A percentile compares a stretch with the other conserved stretches of the same genome.
Evolutionary conservation across 2,797 vertebrate species (phyloP).

Genomic region (Gymnocypris eckloni): DNA sequence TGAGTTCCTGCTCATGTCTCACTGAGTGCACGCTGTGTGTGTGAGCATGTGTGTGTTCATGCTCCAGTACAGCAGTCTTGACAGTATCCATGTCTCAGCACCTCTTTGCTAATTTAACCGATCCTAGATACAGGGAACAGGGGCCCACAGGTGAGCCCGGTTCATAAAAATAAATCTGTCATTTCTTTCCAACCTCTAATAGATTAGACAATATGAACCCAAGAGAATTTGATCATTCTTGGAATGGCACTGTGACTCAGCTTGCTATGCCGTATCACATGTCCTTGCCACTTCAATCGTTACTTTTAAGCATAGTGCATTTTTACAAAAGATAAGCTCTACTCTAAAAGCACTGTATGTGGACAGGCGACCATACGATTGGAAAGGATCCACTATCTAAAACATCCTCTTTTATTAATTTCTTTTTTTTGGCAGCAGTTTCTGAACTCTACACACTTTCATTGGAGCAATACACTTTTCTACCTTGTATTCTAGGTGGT

Average conservation of each 20-base stretch:
- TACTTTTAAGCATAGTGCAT: slow-evolving; percentile 16
- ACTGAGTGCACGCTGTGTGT: not conserved
- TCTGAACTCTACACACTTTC: not conserved
- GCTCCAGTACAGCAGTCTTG: slow-evolving; percentile 31
- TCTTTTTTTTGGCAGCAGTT: slow-evolving; percentile 3
- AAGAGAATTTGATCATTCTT: slow-evolving; percentile 22
- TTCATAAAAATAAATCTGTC: not conserved
- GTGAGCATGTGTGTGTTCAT: slow-evolving; percentile 26
- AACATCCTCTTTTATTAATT: slow-evolving; percentile 18
- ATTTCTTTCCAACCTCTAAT: not conserved
- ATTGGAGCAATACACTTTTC: not conserved
- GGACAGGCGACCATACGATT: not conserved
- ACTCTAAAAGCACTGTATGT: slow-evolving; percentile 27
- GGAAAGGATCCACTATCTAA: slow-evolving; percentile 24
- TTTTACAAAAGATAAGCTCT: slow-evolving; percentile 36
- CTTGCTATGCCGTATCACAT: slow-evolving; percentile 10
- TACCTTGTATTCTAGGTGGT: not conserved
- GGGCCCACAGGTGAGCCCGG: slow-evolving; percentile 11
- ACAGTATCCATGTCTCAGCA: slow-evolving; percentile 21
- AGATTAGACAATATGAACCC: slow-evolving; percentile 29
- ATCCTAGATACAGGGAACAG: slow-evolving; percentile 21
- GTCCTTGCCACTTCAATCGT: not conserved
- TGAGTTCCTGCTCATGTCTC: not conserved
- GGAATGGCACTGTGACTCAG: not conserved
- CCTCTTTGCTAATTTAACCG: slow-evolving; percentile 38